Conservation (phyloP, 2,113 vertebrate genomes). For the Cranoglanis bouderius region DNA sequence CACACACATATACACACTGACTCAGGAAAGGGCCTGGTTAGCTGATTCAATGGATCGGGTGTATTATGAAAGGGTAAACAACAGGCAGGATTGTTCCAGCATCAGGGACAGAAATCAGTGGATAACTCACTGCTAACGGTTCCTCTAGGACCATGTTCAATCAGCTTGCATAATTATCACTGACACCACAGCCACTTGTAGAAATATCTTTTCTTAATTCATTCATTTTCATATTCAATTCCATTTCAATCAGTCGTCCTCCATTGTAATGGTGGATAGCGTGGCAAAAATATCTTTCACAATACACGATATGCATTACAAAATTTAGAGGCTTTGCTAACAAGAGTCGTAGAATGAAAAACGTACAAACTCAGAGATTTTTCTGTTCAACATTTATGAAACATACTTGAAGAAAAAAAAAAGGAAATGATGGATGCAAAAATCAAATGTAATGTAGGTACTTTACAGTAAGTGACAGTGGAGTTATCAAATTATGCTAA, state of each 20-base stretch:
- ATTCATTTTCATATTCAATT: background rate
- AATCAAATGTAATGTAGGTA: background rate
- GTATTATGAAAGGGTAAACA: background rate
- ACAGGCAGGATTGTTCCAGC: background rate
- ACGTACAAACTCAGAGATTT: background rate
- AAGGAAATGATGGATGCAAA: background rate
- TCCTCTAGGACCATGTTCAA: background rate
- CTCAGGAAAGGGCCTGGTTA: background rate
- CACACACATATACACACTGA: conserved; percentile 1
- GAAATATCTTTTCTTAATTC: background rate
- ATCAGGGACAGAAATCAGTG: background rate
- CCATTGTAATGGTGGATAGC: background rate
- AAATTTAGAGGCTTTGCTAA: background rate
- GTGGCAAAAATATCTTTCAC: background rate
- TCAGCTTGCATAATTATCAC: background rate
- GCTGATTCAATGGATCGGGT: background rate
- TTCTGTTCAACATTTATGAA: background rate
- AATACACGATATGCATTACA: background rate
- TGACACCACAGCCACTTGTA: background rate
- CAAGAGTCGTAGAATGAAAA: background rate
- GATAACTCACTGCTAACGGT: background rate
- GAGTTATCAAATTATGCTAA: background rate
- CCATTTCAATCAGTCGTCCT: background rate
- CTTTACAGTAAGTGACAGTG: background rate
- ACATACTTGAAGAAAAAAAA: background rate